Percentiles rank a stretch among this genome's conserved stretches.
Conservation (phyloP, 2,113 vertebrate genomes). For the Cavia aperea region DNA sequence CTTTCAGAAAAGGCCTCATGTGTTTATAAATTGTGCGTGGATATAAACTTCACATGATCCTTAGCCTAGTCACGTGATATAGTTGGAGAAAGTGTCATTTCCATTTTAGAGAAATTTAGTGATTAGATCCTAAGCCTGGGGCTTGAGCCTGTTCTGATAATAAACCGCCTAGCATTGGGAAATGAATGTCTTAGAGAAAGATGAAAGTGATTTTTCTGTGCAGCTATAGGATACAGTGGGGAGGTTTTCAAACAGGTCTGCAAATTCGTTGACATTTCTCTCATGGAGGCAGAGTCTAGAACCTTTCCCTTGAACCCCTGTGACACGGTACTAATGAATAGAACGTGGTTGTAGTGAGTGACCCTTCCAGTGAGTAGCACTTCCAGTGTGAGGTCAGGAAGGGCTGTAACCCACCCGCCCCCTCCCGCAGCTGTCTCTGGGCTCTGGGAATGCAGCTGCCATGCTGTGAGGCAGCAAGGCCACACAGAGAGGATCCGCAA, state of each 20-base stretch:
- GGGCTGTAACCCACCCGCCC: no score
- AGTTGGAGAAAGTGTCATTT: neutral
- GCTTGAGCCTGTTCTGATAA: neutral
- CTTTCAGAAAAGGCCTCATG: neutral
- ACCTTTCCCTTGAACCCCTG: neutral
- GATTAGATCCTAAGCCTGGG: neutral
- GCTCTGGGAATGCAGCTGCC: fast-evolving
- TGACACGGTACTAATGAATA: neutral
- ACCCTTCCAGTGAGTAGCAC: neutral
- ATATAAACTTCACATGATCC: neutral
- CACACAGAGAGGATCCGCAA: neutral
- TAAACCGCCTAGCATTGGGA: neutral
- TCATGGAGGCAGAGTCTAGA: neutral
- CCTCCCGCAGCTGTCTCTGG: neutral
- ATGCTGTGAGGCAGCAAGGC: neutral
- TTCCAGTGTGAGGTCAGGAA: neutral
- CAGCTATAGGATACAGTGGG: neutral
- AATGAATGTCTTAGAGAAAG: neutral
- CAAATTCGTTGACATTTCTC: neutral
- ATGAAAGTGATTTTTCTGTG: neutral
- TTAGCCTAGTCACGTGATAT: neutral
- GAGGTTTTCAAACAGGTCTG: neutral
- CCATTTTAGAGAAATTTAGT: neutral
- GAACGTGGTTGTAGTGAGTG: neutral
- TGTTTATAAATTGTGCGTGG: neutral